These are phyloP conservation scores for Mactra quadrangularis DNA, from an alignment of 1,140 invertebrate genomes.

Conservation along the genomic window DNA sequence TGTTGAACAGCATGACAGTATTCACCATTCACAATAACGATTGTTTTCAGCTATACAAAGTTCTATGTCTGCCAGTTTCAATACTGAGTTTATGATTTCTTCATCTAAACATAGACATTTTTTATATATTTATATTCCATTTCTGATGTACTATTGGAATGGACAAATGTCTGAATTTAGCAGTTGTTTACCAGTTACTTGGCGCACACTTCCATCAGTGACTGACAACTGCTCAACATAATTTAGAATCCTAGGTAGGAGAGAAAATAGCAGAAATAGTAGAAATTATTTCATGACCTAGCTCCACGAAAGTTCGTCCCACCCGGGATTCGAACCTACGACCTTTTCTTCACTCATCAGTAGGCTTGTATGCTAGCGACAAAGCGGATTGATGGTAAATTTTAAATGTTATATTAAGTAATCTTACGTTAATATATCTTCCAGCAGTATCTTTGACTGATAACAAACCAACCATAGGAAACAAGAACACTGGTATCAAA, in stretches of 20 bases:
- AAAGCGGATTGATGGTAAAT: neutral
- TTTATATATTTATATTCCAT: neutral
- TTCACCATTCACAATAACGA: no score
- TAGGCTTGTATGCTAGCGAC: neutral
- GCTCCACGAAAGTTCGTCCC: neutral
- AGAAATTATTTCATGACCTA: no score
- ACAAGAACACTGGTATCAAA: slow-evolving; percentile 92
- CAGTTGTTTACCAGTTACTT: neutral
- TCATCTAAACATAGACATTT: no score
- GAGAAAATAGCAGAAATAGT: no score
- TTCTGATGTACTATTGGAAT: neutral
- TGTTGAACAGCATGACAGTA: no score
- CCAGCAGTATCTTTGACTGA: slow-evolving; percentile 67
- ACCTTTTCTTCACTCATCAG: neutral
- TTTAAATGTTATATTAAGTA: neutral
- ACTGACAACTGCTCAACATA: no score
- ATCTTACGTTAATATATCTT: slow-evolving; percentile 66
- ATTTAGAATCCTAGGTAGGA: no score
- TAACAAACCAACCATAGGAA: slow-evolving; percentile 86
- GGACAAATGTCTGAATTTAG: neutral
- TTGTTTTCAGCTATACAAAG: no score
- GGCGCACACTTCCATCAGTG: no score
- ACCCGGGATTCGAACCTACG: neutral
- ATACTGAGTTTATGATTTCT: no score
- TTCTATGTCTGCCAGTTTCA: no score